Evolutionary conservation across 35 echinoderm and acorn worm genomes (phyloP).

Genomic region (Eucidaris tribuloides): DNA sequence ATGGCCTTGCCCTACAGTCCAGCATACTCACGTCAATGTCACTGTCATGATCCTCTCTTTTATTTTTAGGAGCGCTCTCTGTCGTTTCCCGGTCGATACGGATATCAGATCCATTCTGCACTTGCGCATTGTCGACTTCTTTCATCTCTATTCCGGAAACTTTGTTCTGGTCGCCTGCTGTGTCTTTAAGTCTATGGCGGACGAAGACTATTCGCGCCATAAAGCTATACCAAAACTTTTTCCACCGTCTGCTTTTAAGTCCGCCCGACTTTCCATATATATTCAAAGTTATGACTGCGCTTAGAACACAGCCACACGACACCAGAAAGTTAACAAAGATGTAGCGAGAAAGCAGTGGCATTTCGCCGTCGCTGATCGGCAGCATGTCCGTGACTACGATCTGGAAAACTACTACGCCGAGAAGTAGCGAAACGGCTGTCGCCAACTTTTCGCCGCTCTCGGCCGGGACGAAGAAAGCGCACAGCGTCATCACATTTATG

Average conservation of each 20-base stretch:
- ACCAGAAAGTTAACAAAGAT: constrained; percentile 7
- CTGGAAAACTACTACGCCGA: constrained; percentile 23
- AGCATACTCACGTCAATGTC: too few relatives aligned
- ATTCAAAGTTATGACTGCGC: neutral
- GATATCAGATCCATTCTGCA: too few relatives aligned
- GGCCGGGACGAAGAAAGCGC: neutral
- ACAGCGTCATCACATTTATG: neutral
- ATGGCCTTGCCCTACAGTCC: too few relatives aligned
- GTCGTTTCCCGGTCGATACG: too few relatives aligned
- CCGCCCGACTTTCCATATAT: neutral
- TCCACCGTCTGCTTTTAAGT: neutral
- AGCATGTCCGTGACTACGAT: constrained; percentile 3
- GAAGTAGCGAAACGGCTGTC: constrained; percentile 1
- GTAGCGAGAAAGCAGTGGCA: neutral
- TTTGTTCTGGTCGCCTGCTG: too few relatives aligned
- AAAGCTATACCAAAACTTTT: neutral
- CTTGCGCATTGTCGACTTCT: too few relatives aligned
- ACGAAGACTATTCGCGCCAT: neutral
- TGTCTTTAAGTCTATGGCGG: too few relatives aligned
- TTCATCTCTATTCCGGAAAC: too few relatives aligned
- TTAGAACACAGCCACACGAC: neutral
- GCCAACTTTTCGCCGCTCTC: neutral
- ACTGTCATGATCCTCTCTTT: too few relatives aligned
- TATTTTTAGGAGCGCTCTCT: too few relatives aligned
- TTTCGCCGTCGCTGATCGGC: neutral